Evolutionary conservation across 2,888 invertebrate genomes (phyloP).

Genomic region (Tenthredo amoena): DNA sequence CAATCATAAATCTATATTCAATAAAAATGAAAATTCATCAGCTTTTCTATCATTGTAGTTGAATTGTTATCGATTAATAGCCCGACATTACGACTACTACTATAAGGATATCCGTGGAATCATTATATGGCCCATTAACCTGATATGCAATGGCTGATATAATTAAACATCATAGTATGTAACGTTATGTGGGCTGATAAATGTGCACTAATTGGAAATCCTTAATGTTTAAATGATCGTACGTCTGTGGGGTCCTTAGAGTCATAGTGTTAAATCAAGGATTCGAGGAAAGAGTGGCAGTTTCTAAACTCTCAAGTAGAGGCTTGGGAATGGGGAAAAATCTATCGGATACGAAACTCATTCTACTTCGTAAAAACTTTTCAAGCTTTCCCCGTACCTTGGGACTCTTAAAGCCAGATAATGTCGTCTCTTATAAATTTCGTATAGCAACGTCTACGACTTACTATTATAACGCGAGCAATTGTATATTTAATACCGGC

Average conservation of each 20-base stretch:
- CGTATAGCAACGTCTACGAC: not conserved
- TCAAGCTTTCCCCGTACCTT: constrained; percentile 14
- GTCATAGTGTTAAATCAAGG: not conserved
- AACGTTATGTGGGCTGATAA: not conserved
- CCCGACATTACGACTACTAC: not conserved
- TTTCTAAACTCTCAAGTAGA: constrained; percentile 42
- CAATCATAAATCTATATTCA: not conserved
- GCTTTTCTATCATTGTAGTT: not conserved
- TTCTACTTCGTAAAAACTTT: constrained; percentile 40
- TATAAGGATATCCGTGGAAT: not conserved
- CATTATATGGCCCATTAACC: not conserved
- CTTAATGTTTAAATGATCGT: not conserved
- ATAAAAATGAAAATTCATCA: not conserved
- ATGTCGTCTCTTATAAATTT: constrained; percentile 27
- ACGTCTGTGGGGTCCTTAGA: not conserved
- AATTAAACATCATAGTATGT: not conserved
- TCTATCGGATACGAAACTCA: constrained; percentile 41
- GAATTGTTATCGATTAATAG: not conserved
- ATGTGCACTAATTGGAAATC: not conserved
- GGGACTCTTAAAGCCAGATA: constrained; percentile 41
- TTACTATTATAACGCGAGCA: not conserved
- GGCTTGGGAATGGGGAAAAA: constrained; percentile 43
- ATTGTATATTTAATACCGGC: not conserved
- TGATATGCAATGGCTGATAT: not conserved
- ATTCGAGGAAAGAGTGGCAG: constrained; percentile 5